Base-by-base conservation (phyloP, 2,888 invertebrate genomes). In the Drosophila dives region DNA sequence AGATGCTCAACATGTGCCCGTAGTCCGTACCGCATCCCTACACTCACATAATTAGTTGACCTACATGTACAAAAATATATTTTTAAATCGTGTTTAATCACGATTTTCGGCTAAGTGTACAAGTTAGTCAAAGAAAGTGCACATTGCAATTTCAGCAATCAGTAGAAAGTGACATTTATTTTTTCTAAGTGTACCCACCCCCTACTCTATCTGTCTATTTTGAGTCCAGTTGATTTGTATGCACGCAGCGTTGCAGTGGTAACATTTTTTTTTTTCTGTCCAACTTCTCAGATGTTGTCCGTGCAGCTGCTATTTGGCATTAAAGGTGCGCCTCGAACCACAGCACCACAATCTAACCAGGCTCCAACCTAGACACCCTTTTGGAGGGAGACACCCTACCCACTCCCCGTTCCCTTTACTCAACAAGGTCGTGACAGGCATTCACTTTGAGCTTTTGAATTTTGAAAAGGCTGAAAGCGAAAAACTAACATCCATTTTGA, bases 401-500 rank as follows among this genome's bases (percentile, higher is more conserved):
- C 40, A 36, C 45, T 53, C 2, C 10, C 49, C n/a, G 20, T 53
- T 56, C 36, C 36, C 36, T 54, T 55, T 71, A 58, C 72, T 70
- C 64, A 65, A 64, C 84, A 85, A 85, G 84, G 84, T 85, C 86
- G 89, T 75, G 64, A 50, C 76, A 75, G 76, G 71, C 87, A 81
- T 89, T 83, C 89, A 87, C 82, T 89, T 89, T 87, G 89, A 83
- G 83, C 90, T 81, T 89, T 87, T 83, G 90, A 85, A 89, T 87
- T 90, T 79, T 81, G 66, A 84, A 87, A 89, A 77, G 87, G 73
- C 76, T 59, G 58, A 75, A 38, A 67, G 76, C 77, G 26, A 84
- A 86, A 80, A 77, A 77, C 77, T 70, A 77, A 73, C 85, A 77
- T 73, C 86, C 70, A 80, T 80, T 74, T 76, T 65, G 66, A 70